These are phyloP conservation scores for Epicampocera succincta DNA, from an alignment of 2,888 invertebrate genomes.

Conservation along the genomic window DNA sequence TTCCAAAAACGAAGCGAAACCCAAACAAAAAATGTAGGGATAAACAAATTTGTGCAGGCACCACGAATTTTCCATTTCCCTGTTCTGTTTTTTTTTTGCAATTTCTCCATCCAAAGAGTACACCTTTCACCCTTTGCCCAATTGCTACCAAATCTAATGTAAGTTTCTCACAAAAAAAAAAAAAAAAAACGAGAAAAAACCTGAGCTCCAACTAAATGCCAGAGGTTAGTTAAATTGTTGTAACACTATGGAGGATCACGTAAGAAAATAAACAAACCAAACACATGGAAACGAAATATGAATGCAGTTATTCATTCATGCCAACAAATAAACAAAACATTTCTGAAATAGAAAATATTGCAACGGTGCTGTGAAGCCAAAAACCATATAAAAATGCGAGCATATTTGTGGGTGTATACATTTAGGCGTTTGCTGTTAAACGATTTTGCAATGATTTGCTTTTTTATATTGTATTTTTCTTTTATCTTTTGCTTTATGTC, in stretches of 20 bases:
- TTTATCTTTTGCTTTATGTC: constrained; percentile 10
- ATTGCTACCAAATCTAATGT: constrained; percentile 12
- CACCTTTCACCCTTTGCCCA: neutral
- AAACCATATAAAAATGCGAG: constrained; percentile 22
- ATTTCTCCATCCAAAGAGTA: constrained; percentile 34
- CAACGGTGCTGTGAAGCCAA: constrained; percentile 18
- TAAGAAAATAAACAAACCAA: constrained; percentile 23
- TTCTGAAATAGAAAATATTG: neutral
- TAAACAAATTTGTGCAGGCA: no score
- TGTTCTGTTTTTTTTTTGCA: neutral
- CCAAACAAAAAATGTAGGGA: no score
- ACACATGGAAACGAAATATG: constrained; percentile 36
- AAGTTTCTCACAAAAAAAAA: constrained; percentile 11
- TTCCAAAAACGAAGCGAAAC: no score
- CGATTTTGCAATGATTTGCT: constrained; percentile 3
- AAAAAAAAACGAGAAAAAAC: constrained; percentile 3
- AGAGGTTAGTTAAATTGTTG: constrained; percentile 59
- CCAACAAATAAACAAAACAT: constrained; percentile 26
- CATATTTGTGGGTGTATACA: constrained; percentile 14
- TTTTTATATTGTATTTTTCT: neutral
- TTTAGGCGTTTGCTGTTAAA: constrained; percentile 32
- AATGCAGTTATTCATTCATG: constrained; percentile 45
- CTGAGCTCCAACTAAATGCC: constrained; percentile 44
- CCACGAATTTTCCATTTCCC: neutral
- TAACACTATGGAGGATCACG: constrained; percentile 49